Conservation (phyloP, 2,797 vertebrate genomes). For the Hipposideros larvatus region DNA sequence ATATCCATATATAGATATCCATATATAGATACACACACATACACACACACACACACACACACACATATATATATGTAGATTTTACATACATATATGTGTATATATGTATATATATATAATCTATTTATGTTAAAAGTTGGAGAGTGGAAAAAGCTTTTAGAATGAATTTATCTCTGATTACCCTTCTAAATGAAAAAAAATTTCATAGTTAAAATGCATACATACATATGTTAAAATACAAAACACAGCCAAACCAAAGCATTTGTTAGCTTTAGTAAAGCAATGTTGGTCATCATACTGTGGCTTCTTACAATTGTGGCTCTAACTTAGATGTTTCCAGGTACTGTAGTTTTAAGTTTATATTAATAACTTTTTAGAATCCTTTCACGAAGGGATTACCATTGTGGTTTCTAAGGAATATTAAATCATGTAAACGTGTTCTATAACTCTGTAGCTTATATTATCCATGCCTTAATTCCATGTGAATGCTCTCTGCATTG, state of each 20-base stretch:
- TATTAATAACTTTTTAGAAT: background rate
- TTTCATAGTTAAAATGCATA: background rate
- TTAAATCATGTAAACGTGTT: background rate
- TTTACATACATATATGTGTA: no score
- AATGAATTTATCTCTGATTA: background rate
- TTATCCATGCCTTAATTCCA: background rate
- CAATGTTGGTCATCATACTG: background rate
- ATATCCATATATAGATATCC: no score
- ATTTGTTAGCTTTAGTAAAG: background rate
- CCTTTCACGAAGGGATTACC: background rate
- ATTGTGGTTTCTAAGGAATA: background rate
- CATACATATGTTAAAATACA: background rate
- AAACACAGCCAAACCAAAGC: background rate
- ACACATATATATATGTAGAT: no score
- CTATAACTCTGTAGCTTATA: background rate
- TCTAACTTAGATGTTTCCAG: background rate
- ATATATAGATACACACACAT: no score
- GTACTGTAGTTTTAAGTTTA: background rate
- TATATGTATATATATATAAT: no score
- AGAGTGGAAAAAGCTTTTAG: background rate
- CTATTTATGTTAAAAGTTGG: background rate
- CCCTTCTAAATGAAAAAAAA: constrained; percentile 7
- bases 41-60: background rate
- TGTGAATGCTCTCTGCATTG: background rate
- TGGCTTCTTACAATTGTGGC: background rate